These are phyloP conservation scores for Lucinisca nassula DNA, from an alignment of 2,888 invertebrate genomes.

Conservation along the genomic window DNA sequence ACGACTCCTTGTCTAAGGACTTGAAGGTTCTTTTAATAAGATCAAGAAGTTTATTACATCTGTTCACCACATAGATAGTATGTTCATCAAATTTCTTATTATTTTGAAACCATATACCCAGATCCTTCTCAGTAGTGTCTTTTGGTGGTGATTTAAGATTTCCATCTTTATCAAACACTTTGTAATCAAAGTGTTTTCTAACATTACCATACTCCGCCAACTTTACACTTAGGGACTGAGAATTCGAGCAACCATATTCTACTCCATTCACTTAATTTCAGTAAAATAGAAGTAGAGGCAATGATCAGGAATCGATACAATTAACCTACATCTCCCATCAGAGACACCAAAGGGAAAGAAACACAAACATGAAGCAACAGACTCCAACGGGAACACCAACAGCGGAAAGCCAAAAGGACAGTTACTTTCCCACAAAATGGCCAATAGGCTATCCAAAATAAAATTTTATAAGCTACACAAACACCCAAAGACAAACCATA, in stretches of 20 bases:
- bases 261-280: slow-evolving; percentile 13
- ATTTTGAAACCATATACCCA: slow-evolving; percentile 19
- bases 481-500: too few species aligned
- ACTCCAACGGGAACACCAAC: too few species aligned
- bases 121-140: slow-evolving; percentile 8
- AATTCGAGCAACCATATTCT: not conserved
- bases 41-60: slow-evolving; percentile 23
- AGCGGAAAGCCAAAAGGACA: too few species aligned
- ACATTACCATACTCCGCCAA: slow-evolving; percentile 12
- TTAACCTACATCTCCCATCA: too few species aligned
- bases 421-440: too few species aligned
- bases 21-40: slow-evolving; percentile 20
- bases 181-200: not conserved
- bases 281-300: too few species aligned
- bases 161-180: slow-evolving; percentile 7
- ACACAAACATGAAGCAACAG: too few species aligned
- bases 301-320: too few species aligned
- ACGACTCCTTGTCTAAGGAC: slow-evolving; percentile 3
- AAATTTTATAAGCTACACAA: too few species aligned
- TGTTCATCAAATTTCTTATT: not conserved
- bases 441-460: too few species aligned
- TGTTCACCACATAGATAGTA: slow-evolving; percentile 17
- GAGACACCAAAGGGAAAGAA: too few species aligned
- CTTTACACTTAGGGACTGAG: slow-evolving; percentile 11
- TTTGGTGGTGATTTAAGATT: not conserved